phyloP scores from a whole-genome alignment of 2,113 vertebrate species.

The Brachypteracias leptosomus region DNA sequence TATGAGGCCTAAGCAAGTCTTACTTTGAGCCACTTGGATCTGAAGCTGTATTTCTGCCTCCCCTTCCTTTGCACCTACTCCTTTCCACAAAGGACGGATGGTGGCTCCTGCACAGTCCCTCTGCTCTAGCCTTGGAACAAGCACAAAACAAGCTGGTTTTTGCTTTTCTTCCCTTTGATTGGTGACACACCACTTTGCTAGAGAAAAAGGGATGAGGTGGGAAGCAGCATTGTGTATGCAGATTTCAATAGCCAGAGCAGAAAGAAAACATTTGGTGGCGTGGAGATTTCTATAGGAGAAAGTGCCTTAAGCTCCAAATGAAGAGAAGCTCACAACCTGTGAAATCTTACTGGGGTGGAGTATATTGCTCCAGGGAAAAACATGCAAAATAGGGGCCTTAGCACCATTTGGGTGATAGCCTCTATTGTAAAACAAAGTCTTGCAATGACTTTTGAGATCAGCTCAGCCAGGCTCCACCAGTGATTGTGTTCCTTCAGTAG shows the following conservation, averaged over 20 bases:
- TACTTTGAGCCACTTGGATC: not conserved
- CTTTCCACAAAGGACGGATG: not conserved
- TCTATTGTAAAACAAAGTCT: not conserved
- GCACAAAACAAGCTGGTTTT: not conserved
- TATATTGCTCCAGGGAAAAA: not conserved
- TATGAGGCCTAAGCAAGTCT: rapidly evolving
- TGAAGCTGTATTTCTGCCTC: not conserved
- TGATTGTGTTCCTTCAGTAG: not conserved
- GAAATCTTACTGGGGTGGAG: not conserved
- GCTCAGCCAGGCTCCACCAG: not conserved
- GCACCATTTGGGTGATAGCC: not conserved
- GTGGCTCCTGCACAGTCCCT: not conserved
- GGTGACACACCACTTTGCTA: not conserved
- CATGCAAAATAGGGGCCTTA: not conserved
- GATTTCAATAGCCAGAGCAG: not conserved
- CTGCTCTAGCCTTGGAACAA: not conserved
- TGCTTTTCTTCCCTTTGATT: not conserved
- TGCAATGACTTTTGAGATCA: not conserved
- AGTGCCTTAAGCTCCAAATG: not conserved
- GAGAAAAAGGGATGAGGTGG: not conserved
- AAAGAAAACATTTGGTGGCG: not conserved
- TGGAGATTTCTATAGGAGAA: not conserved
- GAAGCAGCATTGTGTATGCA: not conserved
- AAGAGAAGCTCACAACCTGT: not conserved
- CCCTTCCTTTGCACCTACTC: not conserved